Base-by-base conservation (phyloP, 2,888 invertebrate genomes). In the Andrena camellia region DNA sequence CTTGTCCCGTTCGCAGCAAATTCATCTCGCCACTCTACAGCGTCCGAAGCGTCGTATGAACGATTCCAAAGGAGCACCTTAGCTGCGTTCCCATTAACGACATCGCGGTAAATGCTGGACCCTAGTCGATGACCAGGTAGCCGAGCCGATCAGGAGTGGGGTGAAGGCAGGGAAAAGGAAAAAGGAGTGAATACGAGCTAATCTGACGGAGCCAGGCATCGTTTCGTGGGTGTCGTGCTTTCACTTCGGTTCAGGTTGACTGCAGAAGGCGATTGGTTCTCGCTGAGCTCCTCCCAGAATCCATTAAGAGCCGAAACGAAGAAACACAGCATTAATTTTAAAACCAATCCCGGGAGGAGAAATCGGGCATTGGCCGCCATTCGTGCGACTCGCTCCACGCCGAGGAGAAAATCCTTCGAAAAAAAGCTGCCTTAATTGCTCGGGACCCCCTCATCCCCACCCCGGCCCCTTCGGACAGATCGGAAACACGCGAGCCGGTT, bases 271-370 rank as follows among this genome's bases (percentile, higher is more conserved):
- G 94, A 93, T 94, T 93, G 94, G 94, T 92, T 92, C 91, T 88
- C 87, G 90, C 89, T 78, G 88, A 88, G 91, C 92, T 91, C 92
- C 92, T 90, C 91, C 91, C 91, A 91, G 90, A 90, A 91, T 88
- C 91, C 90, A 92, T 92, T 92, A 92, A 88, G 88, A 90, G 89
- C 87, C 90, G 91, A 92, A 93, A 92, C 92, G 89, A 88, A 91
- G 91, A 91, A 92, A 92, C 90, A 92, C 90, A 84, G 89, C 92
- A 93, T 93, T 92, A 91, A 93, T 93, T 92, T 92, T 89, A 90
- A 92, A 92, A 91, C 91, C 92, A 91, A 91, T 91, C 90, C 90
- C 84, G 83, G 83, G 80, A 86, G 87, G 87, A 89, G 91, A 90
- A 90, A 89, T 89, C 88, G 88, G 86, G 87, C 88, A 88, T 86